Base-by-base conservation (phyloP, 2,797 vertebrate species). In the Phaenicophaeus curvirostris region DNA sequence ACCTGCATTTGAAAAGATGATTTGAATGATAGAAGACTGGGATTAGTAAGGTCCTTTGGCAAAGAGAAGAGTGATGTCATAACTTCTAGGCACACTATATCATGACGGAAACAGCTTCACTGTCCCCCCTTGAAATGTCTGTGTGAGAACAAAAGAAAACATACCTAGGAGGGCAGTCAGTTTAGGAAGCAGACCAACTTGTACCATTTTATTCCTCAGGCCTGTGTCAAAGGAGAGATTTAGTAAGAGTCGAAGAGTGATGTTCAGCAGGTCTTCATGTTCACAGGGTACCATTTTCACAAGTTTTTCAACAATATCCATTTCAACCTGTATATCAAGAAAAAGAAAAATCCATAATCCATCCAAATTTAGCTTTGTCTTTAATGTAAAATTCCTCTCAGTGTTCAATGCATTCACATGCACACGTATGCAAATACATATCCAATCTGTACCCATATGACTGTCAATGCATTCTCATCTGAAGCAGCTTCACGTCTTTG, bases 171-270 rank as follows among this genome's bases (percentile, higher is more conserved):
- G 98, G 0, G 98, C 96, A 65, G 98, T 99, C 87, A 99, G 98
- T 90, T 98, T 99, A 84, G 98, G 98, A 75, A 99, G 97, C 78
- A 99, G 98, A 71, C 98, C 98, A 24, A 98, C 98, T 98, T 98
- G 98, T 28, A 99, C 99, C 99, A 99, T 99, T 95, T 99, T 99
- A 94, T 98, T 97, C 90, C 99, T 98, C 79, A 99, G 98, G 77
- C 98, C 94, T 25, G 98, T 98, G 97, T 99, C 99, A 92, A 99
- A 99, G 41, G 99, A 99, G 8, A 99, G 98, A 90, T 99, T 99
- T 76, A 99, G 97, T 28, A 99, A 97, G 69, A 99, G 98, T 39
- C 98, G 98, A 21, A 99, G 97, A 41, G 98, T 98, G 91, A 99
- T 98, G 86, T 98, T 98, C 95, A 98, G 97, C 61, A 99, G 98